phyloP scores from a whole-genome alignment of 2,888 invertebrate genomes.

The Ashinkailepas kermadecensis region DNA sequence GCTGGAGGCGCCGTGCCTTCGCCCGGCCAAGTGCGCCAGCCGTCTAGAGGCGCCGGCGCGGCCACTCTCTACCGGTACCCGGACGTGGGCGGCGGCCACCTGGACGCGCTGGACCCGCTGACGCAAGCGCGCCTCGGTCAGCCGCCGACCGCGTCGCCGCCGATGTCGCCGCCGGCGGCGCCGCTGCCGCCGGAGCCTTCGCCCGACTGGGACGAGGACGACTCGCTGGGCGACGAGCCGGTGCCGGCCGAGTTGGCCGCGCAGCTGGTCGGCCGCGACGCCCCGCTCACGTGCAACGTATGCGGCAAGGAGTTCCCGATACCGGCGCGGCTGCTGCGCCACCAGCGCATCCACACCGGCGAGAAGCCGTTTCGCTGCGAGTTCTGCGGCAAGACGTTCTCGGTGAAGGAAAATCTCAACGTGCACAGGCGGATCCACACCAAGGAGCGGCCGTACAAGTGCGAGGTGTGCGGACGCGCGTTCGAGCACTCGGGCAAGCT shows the following conservation, averaged over 20 bases:
- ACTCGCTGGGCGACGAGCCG: slow-evolving; percentile 47
- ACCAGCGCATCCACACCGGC: slow-evolving; percentile 83
- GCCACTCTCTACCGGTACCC: not conserved
- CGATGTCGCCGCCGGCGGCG: slow-evolving; percentile 35
- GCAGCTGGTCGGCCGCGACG: not conserved
- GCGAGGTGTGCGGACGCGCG: slow-evolving; percentile 76
- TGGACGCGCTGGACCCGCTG: not conserved
- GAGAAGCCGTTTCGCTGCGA: slow-evolving; percentile 87
- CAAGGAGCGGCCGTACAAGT: slow-evolving; percentile 83
- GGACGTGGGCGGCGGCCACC: not conserved
- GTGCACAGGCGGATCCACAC: slow-evolving; percentile 82
- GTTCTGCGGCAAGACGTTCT: slow-evolving; percentile 84
- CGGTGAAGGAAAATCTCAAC: slow-evolving; percentile 84
- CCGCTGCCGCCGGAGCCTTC: slow-evolving; percentile 38
- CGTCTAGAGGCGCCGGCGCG: not conserved
- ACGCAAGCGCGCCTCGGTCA: not conserved
- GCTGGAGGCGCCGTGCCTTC: too few species aligned
- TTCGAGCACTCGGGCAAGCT: slow-evolving; percentile 86
- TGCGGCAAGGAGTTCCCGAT: slow-evolving; percentile 86
- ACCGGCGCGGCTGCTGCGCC: slow-evolving; percentile 73
- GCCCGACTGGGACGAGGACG: slow-evolving; percentile 43
- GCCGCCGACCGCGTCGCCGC: not conserved
- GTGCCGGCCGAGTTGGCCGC: not conserved
- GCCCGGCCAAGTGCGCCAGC: too few species aligned
- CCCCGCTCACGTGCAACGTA: slow-evolving; percentile 69